These are phyloP conservation scores for Caretta caretta DNA, from an alignment of 2,113 vertebrate species.

Conservation along the genomic window DNA sequence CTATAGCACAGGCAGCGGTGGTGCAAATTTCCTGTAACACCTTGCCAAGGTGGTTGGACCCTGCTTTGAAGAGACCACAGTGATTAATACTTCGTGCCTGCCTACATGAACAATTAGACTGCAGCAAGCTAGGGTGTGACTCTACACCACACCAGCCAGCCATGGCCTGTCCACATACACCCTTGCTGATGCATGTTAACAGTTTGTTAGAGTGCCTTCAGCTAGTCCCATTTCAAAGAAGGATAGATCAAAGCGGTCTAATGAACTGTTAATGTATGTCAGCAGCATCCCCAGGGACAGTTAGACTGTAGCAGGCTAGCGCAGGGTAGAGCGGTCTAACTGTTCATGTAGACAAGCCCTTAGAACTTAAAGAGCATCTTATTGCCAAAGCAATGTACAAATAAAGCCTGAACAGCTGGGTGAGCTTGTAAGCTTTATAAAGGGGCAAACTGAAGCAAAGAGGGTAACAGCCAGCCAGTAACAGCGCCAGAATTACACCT, in stretches of 20 bases:
- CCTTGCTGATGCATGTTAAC: background rate
- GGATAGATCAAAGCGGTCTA: background rate
- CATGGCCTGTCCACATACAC: background rate
- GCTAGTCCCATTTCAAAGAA: background rate
- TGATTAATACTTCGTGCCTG: background rate
- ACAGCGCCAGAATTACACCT: constrained; percentile 9
- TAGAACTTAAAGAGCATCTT: background rate
- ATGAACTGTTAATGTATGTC: background rate
- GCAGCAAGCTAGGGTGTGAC: background rate
- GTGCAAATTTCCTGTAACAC: background rate
- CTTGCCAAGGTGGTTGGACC: background rate
- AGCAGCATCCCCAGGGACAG: background rate
- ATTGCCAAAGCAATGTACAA: background rate
- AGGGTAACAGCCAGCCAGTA: constrained; percentile 13
- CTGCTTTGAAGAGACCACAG: background rate
- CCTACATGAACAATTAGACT: background rate
- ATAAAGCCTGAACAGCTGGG: background rate
- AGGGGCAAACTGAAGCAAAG: background rate
- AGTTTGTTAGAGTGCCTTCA: background rate
- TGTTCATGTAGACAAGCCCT: no score
- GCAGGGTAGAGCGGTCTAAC: no score
- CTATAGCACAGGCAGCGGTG: background rate
- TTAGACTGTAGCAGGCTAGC: no score
- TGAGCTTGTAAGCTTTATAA: background rate
- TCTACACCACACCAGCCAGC: background rate